Evolutionary conservation across 2,113 vertebrate genomes (phyloP).

Genomic region (Labeo catla): DNA sequence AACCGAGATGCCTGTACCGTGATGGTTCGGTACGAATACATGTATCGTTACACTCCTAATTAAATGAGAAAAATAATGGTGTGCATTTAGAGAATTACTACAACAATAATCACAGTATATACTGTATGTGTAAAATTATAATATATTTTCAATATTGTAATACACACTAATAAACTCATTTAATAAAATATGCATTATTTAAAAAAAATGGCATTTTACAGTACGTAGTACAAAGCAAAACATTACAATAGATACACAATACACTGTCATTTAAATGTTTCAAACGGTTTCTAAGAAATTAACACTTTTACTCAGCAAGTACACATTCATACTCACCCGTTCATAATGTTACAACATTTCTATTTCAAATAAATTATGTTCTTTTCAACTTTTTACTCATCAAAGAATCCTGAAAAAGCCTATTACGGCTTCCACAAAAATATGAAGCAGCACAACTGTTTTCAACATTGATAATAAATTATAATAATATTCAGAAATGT

Average conservation of each 20-base stretch:
- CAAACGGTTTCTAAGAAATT: too few species aligned
- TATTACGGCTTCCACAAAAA: too few species aligned
- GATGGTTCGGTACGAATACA: too few species aligned
- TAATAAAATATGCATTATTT: neutral
- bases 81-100: neutral
- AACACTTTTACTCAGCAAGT: neutral
- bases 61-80: neutral
- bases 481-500: too few species aligned
- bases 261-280: neutral
- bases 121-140: neutral
- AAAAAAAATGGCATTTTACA: neutral
- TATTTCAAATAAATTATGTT: too few species aligned
- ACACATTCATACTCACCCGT: neutral
- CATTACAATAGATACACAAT: too few species aligned
- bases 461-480: neutral
- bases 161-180: neutral
- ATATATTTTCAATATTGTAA: too few species aligned
- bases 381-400: too few species aligned
- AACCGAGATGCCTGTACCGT: too few species aligned
- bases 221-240: neutral
- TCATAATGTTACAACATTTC: neutral
- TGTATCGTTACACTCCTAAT: too few species aligned
- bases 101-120: neutral
- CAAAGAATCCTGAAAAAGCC: too few species aligned
- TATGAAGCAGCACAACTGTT: too few species aligned